phyloP scores from a whole-genome alignment of 1,140 invertebrate species.

The Sitobion miscanthi region DNA sequence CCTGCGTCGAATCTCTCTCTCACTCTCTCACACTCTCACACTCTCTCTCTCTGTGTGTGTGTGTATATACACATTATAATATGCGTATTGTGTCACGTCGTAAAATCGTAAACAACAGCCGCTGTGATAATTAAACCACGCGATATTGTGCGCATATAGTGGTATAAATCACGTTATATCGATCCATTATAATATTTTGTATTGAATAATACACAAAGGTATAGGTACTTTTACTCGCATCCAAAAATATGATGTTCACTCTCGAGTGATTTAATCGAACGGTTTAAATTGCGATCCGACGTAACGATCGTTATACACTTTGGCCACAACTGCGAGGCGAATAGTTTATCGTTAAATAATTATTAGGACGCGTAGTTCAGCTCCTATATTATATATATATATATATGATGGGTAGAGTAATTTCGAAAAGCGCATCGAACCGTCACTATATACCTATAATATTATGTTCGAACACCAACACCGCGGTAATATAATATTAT shows the following conservation, averaged over 20 bases:
- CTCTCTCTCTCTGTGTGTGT: no score
- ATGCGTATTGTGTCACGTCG: neutral
- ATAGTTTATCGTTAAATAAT: neutral
- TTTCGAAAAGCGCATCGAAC: neutral
- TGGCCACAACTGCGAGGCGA: neutral
- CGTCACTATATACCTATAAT: no score
- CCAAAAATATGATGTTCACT: neutral
- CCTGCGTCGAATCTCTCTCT: neutral
- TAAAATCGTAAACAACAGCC: neutral
- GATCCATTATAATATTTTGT: neutral
- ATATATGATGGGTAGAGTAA: neutral
- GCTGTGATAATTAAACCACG: neutral
- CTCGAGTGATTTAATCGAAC: neutral
- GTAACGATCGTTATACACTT: neutral
- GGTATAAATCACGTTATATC: neutral
- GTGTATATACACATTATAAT: neutral
- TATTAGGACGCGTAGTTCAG: neutral
- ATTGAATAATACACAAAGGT: slow-evolving; percentile 9
- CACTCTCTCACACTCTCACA: fast-evolving
- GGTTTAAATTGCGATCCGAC: neutral
- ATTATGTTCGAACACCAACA: neutral
- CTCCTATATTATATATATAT: no score
- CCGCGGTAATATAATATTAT: neutral
- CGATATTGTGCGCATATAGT: neutral
- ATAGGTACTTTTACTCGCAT: neutral